phyloP scores from a whole-genome alignment of 1,140 invertebrate species.

The Dendrolimus kikuchii region DNA sequence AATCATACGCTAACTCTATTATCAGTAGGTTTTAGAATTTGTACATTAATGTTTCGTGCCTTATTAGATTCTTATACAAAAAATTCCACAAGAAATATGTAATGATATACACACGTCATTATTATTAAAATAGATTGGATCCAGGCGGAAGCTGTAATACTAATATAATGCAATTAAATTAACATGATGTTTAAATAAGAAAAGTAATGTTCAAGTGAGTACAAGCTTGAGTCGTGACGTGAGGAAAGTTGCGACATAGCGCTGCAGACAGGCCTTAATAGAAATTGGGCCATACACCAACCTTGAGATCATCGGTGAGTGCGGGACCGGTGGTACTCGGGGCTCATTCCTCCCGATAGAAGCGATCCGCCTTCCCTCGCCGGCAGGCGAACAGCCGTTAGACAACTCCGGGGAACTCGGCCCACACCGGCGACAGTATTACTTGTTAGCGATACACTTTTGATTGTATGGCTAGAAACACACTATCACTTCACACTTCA shows the following conservation, averaged over 20 bases:
- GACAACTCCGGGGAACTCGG: conserved; percentile 43
- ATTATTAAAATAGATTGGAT: no score
- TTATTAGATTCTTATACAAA: conserved; percentile 8
- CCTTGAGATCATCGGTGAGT: conserved; percentile 71
- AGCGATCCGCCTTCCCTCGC: conserved; percentile 63
- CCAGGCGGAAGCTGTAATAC: no score
- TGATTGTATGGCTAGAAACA: conserved; percentile 63
- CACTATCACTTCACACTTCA: conserved; percentile 64
- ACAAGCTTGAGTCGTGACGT: conserved; percentile 21
- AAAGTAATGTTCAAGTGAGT: no score
- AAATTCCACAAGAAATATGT: no score
- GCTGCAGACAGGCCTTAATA: conserved; percentile 9
- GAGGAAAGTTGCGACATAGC: conserved; percentile 16
- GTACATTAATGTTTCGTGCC: background rate
- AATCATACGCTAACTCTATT: no score
- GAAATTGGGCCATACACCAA: conserved; percentile 30
- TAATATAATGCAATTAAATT: no score
- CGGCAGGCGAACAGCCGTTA: conserved; percentile 59
- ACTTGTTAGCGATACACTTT: conserved; percentile 66
- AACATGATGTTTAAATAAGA: no score
- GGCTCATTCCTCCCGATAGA: conserved; percentile 68
- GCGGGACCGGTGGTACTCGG: conserved; percentile 55
- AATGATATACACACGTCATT: no score
- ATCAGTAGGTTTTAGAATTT: no score
- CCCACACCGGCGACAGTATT: conserved; percentile 42